These are phyloP conservation scores for cat (Felis catus) DNA, from an alignment of 2,113 vertebrate species.

Conservation along the genomic window DNA sequence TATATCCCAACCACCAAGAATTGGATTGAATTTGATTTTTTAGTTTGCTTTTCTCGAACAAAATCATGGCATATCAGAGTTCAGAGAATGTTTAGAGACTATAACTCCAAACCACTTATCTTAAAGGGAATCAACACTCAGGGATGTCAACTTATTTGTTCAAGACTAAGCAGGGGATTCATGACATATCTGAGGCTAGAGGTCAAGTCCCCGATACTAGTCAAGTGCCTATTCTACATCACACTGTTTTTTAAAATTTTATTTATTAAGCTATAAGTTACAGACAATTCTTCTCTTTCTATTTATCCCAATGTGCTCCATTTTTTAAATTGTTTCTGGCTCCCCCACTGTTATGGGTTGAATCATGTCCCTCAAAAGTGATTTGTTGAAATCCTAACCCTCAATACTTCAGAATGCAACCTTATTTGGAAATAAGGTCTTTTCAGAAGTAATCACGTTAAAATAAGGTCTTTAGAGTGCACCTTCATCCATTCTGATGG, in stretches of 20 bases:
- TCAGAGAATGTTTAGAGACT: constrained; percentile 29
- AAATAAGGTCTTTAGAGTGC: neutral
- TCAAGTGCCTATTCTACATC: neutral
- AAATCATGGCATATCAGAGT: neutral
- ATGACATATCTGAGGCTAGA: neutral
- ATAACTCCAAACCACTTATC: neutral
- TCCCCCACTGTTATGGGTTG: neutral
- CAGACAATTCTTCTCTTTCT: neutral
- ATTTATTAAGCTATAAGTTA: neutral
- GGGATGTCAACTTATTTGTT: constrained; percentile 17
- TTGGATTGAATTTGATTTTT: neutral
- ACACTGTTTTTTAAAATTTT: neutral
- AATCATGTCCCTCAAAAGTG: neutral
- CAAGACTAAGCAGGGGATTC: neutral
- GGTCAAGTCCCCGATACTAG: neutral
- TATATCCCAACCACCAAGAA: neutral
- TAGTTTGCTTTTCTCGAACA: constrained; percentile 10
- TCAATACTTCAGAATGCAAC: neutral
- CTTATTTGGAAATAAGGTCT: constrained; percentile 33
- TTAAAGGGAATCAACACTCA: neutral
- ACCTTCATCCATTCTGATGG: neutral
- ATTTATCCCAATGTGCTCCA: neutral
- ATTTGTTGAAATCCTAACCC: neutral
- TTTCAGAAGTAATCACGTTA: neutral
- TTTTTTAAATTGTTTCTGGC: neutral